Base-by-base conservation (phyloP, 2,113 vertebrate genomes). In the Eulemur rufifrons region DNA sequence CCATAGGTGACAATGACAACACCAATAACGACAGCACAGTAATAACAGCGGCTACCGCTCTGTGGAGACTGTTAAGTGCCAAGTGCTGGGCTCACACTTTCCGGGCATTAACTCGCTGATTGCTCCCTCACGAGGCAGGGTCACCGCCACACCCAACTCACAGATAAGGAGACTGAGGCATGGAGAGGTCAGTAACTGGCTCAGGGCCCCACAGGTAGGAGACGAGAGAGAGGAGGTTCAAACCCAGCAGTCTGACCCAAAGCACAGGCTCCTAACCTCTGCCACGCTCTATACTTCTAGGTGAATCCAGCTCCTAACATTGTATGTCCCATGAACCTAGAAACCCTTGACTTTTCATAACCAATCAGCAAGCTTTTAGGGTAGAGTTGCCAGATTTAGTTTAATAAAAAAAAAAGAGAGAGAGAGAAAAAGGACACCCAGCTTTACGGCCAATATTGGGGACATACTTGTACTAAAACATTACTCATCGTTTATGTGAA, bases 11-110 rank as follows among this genome's bases (percentile, higher is more conserved):
- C 32, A 8, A 18, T 8, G 6, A 52, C 7, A 8, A 42, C 20
- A n/a, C 9, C 0, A 59, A 8, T 0, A 11, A 20, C 5, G 2
- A 54, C 25, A 27, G 6, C 13, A 20, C 18, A 80, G 17, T 11
- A 17, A 3, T 10, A 39, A 17, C 0, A 0, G 63, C 0, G 54
- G 21, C 61, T 15, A 5, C 18, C 32, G 6, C 68, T 42, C 20
- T 25, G 4, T 10, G 23, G 23, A 59, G 76, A 54, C 81, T 10
- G 4, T 20, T 11, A 71, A 86, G 45, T 3, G 20, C 27, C 54
- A 6, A 50, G 25, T 29, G 37, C 77, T 32, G 21, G 4, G n/a
- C 54, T 29, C 27, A 34, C 25, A 63, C 34, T 17, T 89, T 32
- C 23, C 8, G 45, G 71, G 76, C 23, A 64, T 42, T 10, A 21